These are phyloP conservation scores for Poecilia gillii DNA, from an alignment of 2,797 vertebrate genomes.

Conservation along the genomic window DNA sequence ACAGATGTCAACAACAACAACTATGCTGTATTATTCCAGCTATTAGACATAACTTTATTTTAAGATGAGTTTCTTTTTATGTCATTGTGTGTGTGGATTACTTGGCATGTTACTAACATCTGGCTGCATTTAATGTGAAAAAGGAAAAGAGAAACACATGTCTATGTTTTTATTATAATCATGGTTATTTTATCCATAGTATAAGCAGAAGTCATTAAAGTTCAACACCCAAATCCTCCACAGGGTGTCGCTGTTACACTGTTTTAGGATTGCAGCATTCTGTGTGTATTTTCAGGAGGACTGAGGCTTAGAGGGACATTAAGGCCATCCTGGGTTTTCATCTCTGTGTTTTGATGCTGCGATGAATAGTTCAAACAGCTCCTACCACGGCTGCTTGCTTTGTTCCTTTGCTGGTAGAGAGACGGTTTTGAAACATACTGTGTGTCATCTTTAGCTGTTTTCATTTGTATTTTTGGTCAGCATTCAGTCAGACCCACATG, in stretches of 20 bases:
- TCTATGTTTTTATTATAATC: neutral
- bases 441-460: neutral
- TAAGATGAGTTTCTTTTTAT: neutral
- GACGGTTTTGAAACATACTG: neutral
- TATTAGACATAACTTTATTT: neutral
- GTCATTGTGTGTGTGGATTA: neutral
- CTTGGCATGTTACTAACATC: neutral
- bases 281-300: constrained; percentile 15
- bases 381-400: constrained; percentile 1
- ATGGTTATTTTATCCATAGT: neutral
- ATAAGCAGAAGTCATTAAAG: neutral
- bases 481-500: constrained; percentile 24
- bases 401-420: neutral
- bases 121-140: neutral
- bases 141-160: neutral
- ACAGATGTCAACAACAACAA: neutral
- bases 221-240: constrained; percentile 10
- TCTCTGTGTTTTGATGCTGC: constrained; percentile 25
- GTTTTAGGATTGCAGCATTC: neutral
- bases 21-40: neutral
- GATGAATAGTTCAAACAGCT: constrained; percentile 34
- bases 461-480: neutral
- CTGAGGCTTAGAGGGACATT: constrained; percentile 20
- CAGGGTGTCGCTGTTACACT: constrained; percentile 46
- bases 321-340: constrained; percentile 29